A percentile compares a stretch with the other conserved stretches of the same genome.
phyloP scores from a whole-genome alignment of 2,113 vertebrate species.

The Clinocottus analis region DNA sequence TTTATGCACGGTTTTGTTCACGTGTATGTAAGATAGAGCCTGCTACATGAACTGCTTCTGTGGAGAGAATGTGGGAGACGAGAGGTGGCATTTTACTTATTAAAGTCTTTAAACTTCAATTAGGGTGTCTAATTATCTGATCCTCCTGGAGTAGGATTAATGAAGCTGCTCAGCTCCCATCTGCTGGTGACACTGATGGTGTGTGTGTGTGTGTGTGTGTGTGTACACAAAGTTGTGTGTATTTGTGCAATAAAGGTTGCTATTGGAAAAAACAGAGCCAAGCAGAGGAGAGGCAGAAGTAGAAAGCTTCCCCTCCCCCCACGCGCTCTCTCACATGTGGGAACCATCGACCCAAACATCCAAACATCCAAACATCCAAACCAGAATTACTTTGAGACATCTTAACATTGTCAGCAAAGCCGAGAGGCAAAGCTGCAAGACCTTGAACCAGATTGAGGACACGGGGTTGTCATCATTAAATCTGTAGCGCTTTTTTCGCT shows the following conservation, averaged over 20 bases:
- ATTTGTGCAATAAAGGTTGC: constrained; percentile 7
- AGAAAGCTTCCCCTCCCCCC: not conserved
- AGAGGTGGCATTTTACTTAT: constrained; percentile 52
- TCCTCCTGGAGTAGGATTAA: constrained; percentile 64
- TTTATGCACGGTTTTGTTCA: not conserved
- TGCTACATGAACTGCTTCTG: not conserved
- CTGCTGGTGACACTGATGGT: constrained; percentile 60
- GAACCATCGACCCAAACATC: constrained; percentile 60
- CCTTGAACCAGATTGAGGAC: not conserved
- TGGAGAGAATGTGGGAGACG: constrained; percentile 3
- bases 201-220: not conserved
- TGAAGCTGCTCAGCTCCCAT: constrained; percentile 66
- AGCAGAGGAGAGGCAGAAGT: constrained; percentile 3
- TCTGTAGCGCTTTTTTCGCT: not conserved
- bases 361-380: constrained; percentile 9
- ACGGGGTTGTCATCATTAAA: not conserved
- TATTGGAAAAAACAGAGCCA: constrained; percentile 11
- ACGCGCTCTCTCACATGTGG: constrained; percentile 55
- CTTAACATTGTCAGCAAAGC: not conserved
- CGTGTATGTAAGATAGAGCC: not conserved
- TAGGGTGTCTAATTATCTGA: constrained; percentile 68
- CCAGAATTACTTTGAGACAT: constrained; percentile 2
- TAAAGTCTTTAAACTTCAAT: constrained; percentile 73
- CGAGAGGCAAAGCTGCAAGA: not conserved
- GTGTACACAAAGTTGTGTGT: not conserved